Conservation (phyloP, 2,113 vertebrate genomes). For the Isurus oxyrinchus region DNA sequence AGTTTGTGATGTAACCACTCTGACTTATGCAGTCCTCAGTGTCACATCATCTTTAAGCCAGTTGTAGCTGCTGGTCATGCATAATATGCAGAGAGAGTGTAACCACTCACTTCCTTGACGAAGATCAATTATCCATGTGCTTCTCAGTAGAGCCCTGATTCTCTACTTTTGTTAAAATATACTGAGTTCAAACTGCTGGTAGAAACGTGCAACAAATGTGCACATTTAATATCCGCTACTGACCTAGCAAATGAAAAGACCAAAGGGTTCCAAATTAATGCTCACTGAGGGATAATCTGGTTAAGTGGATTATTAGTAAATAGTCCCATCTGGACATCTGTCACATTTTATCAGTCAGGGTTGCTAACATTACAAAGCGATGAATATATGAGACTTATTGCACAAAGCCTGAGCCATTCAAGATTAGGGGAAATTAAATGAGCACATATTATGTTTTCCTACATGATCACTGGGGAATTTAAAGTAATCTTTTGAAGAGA, state of each 20-base stretch:
- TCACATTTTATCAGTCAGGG: constrained; percentile 28
- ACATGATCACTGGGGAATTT: not conserved
- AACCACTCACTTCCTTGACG: not conserved
- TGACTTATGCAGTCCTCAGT: not conserved
- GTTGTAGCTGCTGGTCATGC: not conserved
- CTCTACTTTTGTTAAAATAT: not conserved
- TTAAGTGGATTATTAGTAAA: constrained; percentile 29
- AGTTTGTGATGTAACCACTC: not conserved
- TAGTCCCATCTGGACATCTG: constrained; percentile 33
- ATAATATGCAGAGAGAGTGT: not conserved
- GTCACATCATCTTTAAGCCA: not conserved
- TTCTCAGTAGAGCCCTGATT: not conserved
- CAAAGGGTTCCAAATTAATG: constrained; percentile 23
- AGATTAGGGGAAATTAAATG: not conserved
- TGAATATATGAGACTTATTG: not conserved
- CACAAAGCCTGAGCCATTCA: not conserved
- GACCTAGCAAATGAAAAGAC: constrained; percentile 2
- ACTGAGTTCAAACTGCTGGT: not conserved
- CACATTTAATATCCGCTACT: not conserved
- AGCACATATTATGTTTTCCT: not conserved
- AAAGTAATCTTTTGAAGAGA: not conserved
- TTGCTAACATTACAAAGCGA: not conserved
- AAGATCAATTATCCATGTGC: not conserved
- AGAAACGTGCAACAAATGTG: not conserved
- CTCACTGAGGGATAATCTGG: constrained; percentile 1